These are phyloP conservation scores for Agonopterix heracliana DNA, from an alignment of 2,888 invertebrate genomes.

Conservation along the genomic window DNA sequence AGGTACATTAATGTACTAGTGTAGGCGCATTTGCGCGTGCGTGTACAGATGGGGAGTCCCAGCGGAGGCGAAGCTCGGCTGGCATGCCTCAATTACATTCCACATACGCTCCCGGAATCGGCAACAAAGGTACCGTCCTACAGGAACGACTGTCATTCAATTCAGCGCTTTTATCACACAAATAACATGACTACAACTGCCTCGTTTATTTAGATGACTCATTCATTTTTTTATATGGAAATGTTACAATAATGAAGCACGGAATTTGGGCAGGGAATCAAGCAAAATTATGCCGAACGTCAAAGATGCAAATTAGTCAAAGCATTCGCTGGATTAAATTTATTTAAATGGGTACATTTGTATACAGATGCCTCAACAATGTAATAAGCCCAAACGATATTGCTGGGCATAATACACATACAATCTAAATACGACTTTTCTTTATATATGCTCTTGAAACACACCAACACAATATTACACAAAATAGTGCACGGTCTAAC, in stretches of 20 bases:
- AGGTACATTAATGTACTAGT: constrained; percentile 9
- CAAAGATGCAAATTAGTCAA: constrained; percentile 19
- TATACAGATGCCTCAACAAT: constrained; percentile 8
- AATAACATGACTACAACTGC: constrained; percentile 11
- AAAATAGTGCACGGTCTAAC: too few species aligned
- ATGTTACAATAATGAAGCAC: constrained; percentile 14
- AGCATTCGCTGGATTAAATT: constrained; percentile 16
- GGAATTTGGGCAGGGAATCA: constrained; percentile 16
- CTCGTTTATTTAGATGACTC: constrained; percentile 21
- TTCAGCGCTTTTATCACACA: constrained; percentile 33
- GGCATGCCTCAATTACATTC: constrained; percentile 60
- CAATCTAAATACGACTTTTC: too few species aligned
- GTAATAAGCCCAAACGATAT: constrained; percentile 4
- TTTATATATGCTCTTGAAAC: too few species aligned
- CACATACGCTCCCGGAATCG: constrained; percentile 48
- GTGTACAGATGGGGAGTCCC: constrained; percentile 36
- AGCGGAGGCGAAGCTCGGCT: constrained; percentile 38
- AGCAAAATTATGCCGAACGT: constrained; percentile 18
- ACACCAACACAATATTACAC: too few species aligned
- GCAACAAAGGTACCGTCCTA: constrained; percentile 38
- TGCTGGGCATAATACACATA: neutral
- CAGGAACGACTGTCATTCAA: constrained; percentile 27
- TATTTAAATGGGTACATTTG: constrained; percentile 14
- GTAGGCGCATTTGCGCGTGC: constrained; percentile 28
- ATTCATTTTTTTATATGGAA: constrained; percentile 12